These are phyloP conservation scores for Omphaloscelis lunosa DNA, from an alignment of 2,888 invertebrate species.

Conservation along the genomic window DNA sequence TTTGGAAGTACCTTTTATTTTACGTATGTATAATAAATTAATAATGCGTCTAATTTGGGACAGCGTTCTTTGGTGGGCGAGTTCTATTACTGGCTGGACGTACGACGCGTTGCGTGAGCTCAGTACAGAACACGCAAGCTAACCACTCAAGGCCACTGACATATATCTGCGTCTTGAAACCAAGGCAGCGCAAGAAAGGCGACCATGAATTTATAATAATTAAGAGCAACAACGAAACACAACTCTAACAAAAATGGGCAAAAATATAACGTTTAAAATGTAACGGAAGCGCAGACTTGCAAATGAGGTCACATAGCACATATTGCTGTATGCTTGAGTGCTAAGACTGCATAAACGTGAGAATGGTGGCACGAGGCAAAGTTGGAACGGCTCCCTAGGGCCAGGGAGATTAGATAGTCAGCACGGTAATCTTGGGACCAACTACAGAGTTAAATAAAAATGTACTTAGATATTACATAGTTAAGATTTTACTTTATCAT, in stretches of 20 bases:
- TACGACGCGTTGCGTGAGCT: no score
- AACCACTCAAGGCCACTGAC: no score
- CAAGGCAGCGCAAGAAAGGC: background rate
- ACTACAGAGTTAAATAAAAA: constrained; percentile 36
- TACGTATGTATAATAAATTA: no score
- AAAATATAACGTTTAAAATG: constrained; percentile 32
- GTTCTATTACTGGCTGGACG: no score
- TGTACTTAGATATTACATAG: constrained; percentile 11
- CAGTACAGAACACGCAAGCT: no score
- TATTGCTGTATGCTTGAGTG: constrained; percentile 6
- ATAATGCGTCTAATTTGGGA: no score
- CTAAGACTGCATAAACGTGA: constrained; percentile 26
- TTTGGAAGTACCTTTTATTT: no score
- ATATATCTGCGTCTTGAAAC: background rate
- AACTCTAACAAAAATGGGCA: constrained; percentile 27
- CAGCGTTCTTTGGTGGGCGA: no score
- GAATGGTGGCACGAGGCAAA: constrained; percentile 4
- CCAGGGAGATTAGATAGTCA: constrained; percentile 7
- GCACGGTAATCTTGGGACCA: constrained; percentile 41
- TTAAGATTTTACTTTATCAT: no score
- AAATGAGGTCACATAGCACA: constrained; percentile 22
- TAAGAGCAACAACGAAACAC: background rate
- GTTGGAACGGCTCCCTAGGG: constrained; percentile 36
- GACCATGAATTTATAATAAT: constrained; percentile 11
- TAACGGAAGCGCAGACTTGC: constrained; percentile 10